Evolutionary conservation across 2,797 vertebrate genomes (phyloP), one percentile per base, ranked within the genome.

Genomic region (Cyclopterus lumpus): DNA sequence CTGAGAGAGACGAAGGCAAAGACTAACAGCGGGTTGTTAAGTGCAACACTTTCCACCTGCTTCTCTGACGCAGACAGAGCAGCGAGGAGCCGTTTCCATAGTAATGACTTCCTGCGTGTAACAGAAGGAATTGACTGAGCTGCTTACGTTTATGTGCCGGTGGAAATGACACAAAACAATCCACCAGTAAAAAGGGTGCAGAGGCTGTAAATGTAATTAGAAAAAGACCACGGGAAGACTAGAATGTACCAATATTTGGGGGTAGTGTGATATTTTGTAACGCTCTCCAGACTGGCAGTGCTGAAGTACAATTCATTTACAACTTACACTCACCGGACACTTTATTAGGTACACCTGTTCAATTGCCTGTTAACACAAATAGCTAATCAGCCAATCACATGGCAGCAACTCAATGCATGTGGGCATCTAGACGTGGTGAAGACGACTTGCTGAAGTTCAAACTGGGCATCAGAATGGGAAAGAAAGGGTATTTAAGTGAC

Each of bases 51-150:
- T 53, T 38, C n/a, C 38, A 48, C n/a, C 44, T 58, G 68, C 22
- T 53, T 60, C 55, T 28, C 59, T 66, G 61, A 63, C 16, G 53
- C 57, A 67, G 63, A 44, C 54, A 18, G 57, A 68, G 67, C 53
- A 75, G 75, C 1, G 70, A 70, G 73, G 72, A 77, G 73, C 71
- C 5, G 88, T 88, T 91, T 77, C 87, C 87, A 86, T 85, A 44
- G 89, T 46, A 68, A 87, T 70, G 46, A 26, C 76, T 40, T 73
- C 75, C 81, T 55, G 79, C 83, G 79, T 26, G 20, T 3, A 51
- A 67, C 75, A 66, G 32, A 70, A 60, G 22, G 72, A 62, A 66
- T 18, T 15, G 66, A 75, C 66, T 24, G 30, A 18, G 40, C 38
- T 18, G 22, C 38, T 75, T 58, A 7, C 59, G 55, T 32, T 62